These are phyloP conservation scores for Phalera bucephala DNA, from an alignment of 2,888 invertebrate genomes.

Conservation along the genomic window DNA sequence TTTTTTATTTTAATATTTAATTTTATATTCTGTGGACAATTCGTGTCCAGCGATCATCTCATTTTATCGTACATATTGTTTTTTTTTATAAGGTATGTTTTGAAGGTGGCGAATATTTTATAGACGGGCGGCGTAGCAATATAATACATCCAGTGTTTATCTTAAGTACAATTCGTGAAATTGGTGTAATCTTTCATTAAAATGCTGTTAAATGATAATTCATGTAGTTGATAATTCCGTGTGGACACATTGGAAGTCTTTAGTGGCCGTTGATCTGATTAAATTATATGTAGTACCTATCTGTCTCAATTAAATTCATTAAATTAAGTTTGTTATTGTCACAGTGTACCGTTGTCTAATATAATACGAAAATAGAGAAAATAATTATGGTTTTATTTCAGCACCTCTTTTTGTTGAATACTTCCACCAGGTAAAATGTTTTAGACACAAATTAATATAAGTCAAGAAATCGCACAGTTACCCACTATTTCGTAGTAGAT, in stretches of 20 bases:
- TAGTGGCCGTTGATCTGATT: slow-evolving; percentile 55
- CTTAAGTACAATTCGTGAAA: slow-evolving; percentile 47
- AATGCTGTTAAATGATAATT: slow-evolving; percentile 26
- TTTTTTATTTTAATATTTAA: too few relatives aligned
- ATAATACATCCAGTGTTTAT: slow-evolving; percentile 35
- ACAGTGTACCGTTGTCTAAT: slow-evolving; percentile 83
- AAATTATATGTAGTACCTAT: slow-evolving; percentile 52
- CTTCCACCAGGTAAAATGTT: too few relatives aligned
- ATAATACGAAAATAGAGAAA: slow-evolving; percentile 78
- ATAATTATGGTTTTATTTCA: slow-evolving; percentile 65
- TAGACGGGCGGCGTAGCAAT: slow-evolving; percentile 22
- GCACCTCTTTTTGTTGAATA: neutral
- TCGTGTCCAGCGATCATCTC: too few relatives aligned
- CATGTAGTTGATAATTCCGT: slow-evolving; percentile 52
- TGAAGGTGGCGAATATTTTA: slow-evolving; percentile 21
- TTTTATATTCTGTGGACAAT: too few relatives aligned
- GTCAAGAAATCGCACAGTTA: too few relatives aligned
- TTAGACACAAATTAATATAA: too few relatives aligned
- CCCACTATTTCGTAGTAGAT: too few relatives aligned
- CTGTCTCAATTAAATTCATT: slow-evolving; percentile 71
- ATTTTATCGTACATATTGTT: too few relatives aligned
- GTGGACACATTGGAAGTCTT: slow-evolving; percentile 42
- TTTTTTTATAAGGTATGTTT: too few relatives aligned
- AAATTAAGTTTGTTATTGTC: slow-evolving; percentile 82
- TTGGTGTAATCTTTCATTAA: slow-evolving; percentile 38